These are phyloP conservation scores for Leptopilina clavipes DNA, from an alignment of 1,140 invertebrate genomes.

Conservation along the genomic window DNA sequence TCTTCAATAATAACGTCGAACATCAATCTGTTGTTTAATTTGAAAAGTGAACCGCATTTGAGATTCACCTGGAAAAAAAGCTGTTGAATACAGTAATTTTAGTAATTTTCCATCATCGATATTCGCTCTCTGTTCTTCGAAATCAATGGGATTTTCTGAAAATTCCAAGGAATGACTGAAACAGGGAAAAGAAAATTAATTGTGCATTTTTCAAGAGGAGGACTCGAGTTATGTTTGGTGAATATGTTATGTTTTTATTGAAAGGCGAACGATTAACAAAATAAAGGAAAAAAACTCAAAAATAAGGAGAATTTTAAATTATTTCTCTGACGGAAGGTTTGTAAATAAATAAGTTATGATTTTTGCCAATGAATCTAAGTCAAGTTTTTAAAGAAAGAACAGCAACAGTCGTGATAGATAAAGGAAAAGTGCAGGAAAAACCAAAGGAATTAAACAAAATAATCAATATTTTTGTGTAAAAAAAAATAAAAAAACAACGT, in stretches of 20 bases:
- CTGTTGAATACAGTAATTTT: background rate
- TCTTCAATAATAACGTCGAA: conserved; percentile 56
- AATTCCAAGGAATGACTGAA: too few relatives aligned
- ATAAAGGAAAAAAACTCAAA: too few relatives aligned
- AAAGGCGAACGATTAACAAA: background rate
- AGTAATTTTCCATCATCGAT: too few relatives aligned
- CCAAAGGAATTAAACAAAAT: conserved; percentile 10
- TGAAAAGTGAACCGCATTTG: background rate
- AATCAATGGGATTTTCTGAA: too few relatives aligned
- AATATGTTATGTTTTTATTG: conserved; percentile 3
- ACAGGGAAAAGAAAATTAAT: background rate
- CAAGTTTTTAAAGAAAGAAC: background rate
- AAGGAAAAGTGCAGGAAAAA: conserved; percentile 13
- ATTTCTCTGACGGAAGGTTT: background rate
- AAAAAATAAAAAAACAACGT: background rate
- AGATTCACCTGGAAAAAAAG: background rate
- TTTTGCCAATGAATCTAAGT: conserved; percentile 14
- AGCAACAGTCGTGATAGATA: conserved; percentile 14
- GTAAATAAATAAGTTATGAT: conserved; percentile 3
- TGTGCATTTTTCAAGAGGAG: background rate
- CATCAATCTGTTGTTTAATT: conserved; percentile 32
- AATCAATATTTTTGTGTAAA: conserved; percentile 18
- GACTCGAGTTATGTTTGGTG: background rate
- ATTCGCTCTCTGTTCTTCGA: background rate
- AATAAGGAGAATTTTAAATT: too few relatives aligned